A percentile compares a stretch with the other conserved stretches of the same genome.
Evolutionary conservation across 2,888 invertebrate species (phyloP).

Genomic region (Kryphioiulus occultus): DNA sequence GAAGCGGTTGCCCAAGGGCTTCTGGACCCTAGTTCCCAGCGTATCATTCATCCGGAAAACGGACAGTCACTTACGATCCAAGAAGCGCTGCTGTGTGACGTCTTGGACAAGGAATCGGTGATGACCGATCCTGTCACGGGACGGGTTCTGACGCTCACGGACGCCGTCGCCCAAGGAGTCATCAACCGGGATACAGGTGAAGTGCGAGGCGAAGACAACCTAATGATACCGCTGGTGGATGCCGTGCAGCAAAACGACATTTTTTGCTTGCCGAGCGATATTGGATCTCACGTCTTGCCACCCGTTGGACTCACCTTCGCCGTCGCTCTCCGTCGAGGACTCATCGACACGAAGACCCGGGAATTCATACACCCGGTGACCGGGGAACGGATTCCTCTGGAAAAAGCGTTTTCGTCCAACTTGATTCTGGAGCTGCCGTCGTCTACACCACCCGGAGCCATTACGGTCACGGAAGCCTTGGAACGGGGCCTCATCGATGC

Average conservation of each 20-base stretch:
- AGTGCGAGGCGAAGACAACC: conserved; percentile 67
- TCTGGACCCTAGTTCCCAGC: conserved; percentile 74
- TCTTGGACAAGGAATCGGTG: conserved; percentile 78
- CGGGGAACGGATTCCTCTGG: conserved; percentile 61
- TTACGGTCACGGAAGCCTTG: conserved; percentile 76
- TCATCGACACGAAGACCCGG: conserved; percentile 62
- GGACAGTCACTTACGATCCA: conserved; percentile 78
- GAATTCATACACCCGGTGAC: conserved; percentile 63
- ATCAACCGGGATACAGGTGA: conserved; percentile 84
- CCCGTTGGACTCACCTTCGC: conserved; percentile 71
- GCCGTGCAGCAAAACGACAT: conserved; percentile 64
- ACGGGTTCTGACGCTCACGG: conserved; percentile 74
- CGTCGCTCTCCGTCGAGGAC: conserved; percentile 62
- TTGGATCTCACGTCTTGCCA: conserved; percentile 68
- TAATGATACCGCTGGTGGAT: conserved; percentile 55
- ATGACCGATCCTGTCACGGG: conserved; percentile 72
- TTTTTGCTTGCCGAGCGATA: conserved; percentile 65
- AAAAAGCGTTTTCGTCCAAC: conserved; percentile 58
- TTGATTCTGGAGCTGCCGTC: conserved; percentile 68
- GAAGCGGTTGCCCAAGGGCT: conserved; percentile 87
- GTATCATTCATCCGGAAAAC: conserved; percentile 86
- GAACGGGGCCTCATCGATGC: conserved; percentile 73
- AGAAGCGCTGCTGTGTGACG: conserved; percentile 75
- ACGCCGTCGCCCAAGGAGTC: conserved; percentile 84
- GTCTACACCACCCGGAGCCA: conserved; percentile 72